Base-by-base conservation (phyloP, 2,797 vertebrate species). In the Natrix natrix region DNA sequence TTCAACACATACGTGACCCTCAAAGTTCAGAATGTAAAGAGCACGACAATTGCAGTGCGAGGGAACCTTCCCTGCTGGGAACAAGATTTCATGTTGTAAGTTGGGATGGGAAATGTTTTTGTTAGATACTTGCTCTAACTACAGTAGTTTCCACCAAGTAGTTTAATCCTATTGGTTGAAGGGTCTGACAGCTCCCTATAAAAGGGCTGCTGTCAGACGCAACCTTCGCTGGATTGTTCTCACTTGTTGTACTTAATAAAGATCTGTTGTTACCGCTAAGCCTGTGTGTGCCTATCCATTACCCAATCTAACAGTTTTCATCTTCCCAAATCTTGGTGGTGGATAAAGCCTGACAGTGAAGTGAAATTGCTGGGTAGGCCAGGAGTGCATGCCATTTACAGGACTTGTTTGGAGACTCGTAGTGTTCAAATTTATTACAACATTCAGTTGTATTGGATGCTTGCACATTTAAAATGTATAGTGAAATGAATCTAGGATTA, bases 41-140 rank as follows among this genome's bases (percentile, higher is more conserved):
- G 99, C 98, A 99, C 99, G 1, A 99, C 99, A 89, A 99, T 99
- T 0, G 98, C 99, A 0, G 99, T 99, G 96, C 98, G 99, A 1
- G 99, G 99, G 95, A 98, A 98, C 97, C 98, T 99, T 98, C 99
- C 99, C 87, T 98, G 99, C 97, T 99, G 99, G 99, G 99, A 99
- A 96, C 99, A 99, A 97, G 99, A 99, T 96, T 99, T 99, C 97
- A 99, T 99, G 99, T 99, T 99, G 99, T 99, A 96, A 99, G 99
- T 99, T 43, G 5, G 56, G 12, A 4, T 7, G 57, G 69, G 56
- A 48, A 28, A 11, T 28, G 2, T n/a, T 55, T 37, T 37, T 37
- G 32, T 37, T 37, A 37, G 32, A 37, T 37, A 37, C 32, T 37
- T 37, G 32, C 32, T 37, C 32, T 37, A 37, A 37, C 32, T 37